These are phyloP conservation scores for Hylyphantes graminicola DNA, from an alignment of 1,140 invertebrate species.

Conservation along the genomic window DNA sequence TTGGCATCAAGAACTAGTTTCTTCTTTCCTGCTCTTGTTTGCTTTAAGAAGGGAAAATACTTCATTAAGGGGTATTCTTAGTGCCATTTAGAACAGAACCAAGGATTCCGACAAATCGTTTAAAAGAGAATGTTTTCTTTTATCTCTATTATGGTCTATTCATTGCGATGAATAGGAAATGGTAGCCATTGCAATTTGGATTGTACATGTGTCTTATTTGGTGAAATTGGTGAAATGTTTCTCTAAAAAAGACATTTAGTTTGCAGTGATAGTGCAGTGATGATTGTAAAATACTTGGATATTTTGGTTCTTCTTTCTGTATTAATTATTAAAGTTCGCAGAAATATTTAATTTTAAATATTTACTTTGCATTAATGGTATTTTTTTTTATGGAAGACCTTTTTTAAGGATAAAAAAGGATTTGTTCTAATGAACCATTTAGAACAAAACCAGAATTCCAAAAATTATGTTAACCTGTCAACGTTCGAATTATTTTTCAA, in stretches of 20 bases:
- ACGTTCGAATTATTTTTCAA: too few species aligned
- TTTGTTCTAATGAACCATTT: too few species aligned
- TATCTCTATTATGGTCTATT: conserved; percentile 8
- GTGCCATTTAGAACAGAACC: conserved; percentile 9
- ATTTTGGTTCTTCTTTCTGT: too few species aligned
- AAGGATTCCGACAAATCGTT: conserved; percentile 21
- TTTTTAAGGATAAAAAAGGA: too few species aligned
- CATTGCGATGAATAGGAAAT: not conserved
- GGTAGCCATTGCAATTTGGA: conserved; percentile 4
- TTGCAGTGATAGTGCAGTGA: not conserved
- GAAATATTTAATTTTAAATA: too few species aligned
- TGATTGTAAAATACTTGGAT: not conserved
- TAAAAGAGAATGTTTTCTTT: conserved; percentile 12
- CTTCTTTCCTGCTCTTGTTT: conserved; percentile 12
- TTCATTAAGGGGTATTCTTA: conserved; percentile 41
- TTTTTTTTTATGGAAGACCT: too few species aligned
- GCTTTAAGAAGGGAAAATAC: conserved; percentile 31
- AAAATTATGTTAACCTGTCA: too few species aligned
- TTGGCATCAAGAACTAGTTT: too few species aligned
- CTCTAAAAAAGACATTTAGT: not conserved
- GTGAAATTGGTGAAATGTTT: not conserved
- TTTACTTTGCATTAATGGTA: too few species aligned
- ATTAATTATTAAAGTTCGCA: too few species aligned
- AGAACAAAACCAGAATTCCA: too few species aligned
- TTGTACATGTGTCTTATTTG: conserved; percentile 10